These are phyloP conservation scores for Grallaria varia DNA, from an alignment of 2,113 vertebrate species.

Conservation along the genomic window DNA sequence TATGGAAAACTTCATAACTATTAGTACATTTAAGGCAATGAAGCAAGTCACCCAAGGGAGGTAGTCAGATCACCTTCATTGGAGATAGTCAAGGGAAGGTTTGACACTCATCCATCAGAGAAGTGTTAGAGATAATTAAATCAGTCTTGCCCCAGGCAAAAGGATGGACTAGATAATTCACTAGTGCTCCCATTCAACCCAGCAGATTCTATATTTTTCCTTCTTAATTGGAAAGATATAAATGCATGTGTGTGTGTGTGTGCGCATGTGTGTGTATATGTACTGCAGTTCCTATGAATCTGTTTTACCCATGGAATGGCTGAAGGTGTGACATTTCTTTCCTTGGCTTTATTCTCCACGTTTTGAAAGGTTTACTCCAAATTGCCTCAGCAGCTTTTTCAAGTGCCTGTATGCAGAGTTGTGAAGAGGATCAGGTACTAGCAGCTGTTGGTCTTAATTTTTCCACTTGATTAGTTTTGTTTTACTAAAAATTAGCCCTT, in stretches of 20 bases:
- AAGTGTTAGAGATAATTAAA: conserved; percentile 62
- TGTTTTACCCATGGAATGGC: background rate
- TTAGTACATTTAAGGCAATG: conserved; percentile 47
- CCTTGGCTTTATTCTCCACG: background rate
- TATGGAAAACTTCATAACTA: conserved; percentile 49
- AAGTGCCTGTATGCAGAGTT: background rate
- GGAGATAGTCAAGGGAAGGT: conserved; percentile 56
- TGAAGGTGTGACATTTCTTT: background rate
- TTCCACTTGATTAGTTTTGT: background rate
- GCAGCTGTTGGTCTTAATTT: background rate
- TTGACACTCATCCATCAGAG: conserved; percentile 64
- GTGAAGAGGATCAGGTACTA: background rate
- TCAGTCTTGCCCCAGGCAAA: conserved; percentile 51
- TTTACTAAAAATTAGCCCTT: background rate
- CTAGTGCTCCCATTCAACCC: conserved; percentile 25
- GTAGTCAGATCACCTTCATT: conserved; percentile 54
- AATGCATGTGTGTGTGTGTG: background rate
- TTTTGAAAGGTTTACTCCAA: background rate
- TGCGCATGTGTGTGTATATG: too few relatives aligned
- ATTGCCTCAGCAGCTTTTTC: background rate
- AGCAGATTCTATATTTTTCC: conserved; percentile 44
- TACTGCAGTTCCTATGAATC: background rate
- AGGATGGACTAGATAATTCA: conserved; percentile 56
- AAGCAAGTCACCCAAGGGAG: conserved; percentile 60
- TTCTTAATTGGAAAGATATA: conserved; percentile 33